Evolutionary conservation across 2,888 invertebrate genomes (phyloP).

Genomic region (Caprella mutica): DNA sequence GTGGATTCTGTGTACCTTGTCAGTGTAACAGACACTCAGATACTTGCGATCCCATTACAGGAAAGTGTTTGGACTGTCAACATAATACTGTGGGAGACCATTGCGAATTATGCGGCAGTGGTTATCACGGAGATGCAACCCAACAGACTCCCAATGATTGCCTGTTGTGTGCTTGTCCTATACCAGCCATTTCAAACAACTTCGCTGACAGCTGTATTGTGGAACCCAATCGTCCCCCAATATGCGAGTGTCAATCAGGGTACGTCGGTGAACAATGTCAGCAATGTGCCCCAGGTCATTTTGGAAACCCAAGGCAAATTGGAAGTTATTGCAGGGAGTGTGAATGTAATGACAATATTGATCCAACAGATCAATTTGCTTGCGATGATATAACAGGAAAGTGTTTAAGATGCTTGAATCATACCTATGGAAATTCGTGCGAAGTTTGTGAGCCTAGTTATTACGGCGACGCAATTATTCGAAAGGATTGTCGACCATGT

Average conservation of each 20-base stretch:
- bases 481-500: slow-evolving; percentile 88
- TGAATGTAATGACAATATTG: slow-evolving; percentile 89
- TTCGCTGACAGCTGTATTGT: slow-evolving; percentile 77
- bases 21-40: slow-evolving; percentile 79
- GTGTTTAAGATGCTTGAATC: slow-evolving; percentile 80
- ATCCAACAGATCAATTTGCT: slow-evolving; percentile 63
- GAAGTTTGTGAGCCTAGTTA: slow-evolving; percentile 78
- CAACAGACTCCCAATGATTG: slow-evolving; percentile 77
- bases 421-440: slow-evolving; percentile 82
- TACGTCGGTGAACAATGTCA: slow-evolving; percentile 78
- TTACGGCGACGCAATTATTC: slow-evolving; percentile 80
- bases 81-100: slow-evolving; percentile 83
- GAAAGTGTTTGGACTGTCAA: slow-evolving; percentile 65
- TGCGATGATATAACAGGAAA: slow-evolving; percentile 85
- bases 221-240: slow-evolving; percentile 53
- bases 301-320: slow-evolving; percentile 62
- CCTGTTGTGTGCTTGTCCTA: slow-evolving; percentile 86
- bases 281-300: slow-evolving; percentile 79
- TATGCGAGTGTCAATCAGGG: slow-evolving; percentile 73
- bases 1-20: slow-evolving; percentile 87
- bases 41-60: slow-evolving; percentile 81
- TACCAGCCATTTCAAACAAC: slow-evolving; percentile 78
- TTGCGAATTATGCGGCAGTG: slow-evolving; percentile 76
- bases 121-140: slow-evolving; percentile 86
- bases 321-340: slow-evolving; percentile 76